Evolutionary conservation across 1,140 invertebrate species (phyloP).

Genomic region (Thalassaphorura encarpata): DNA sequence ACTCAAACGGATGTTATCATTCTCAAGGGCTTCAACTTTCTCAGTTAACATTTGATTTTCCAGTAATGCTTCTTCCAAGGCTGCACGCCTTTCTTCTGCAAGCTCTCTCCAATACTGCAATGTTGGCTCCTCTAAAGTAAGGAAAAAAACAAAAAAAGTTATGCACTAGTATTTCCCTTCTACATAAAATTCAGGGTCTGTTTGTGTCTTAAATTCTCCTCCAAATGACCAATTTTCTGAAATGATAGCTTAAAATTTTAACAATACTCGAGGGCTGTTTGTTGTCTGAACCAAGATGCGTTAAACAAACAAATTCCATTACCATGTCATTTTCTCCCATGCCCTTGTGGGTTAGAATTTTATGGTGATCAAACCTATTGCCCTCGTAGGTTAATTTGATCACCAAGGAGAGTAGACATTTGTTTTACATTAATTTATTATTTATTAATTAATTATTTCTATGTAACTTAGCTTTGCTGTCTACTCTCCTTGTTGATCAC

Average conservation of each 20-base stretch:
- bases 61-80: constrained; percentile 1
- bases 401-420: no score
- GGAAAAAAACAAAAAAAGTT: background rate
- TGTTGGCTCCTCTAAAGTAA: constrained; percentile 1
- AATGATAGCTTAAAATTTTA: background rate
- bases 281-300: no score
- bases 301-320: no score
- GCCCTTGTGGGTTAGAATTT: no score
- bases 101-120: constrained; percentile 7
- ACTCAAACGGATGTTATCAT: background rate
- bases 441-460: no score
- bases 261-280: background rate
- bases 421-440: no score
- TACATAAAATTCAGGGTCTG: background rate
- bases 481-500: no score
- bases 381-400: no score
- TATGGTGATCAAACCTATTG: no score
- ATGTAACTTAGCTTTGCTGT: no score
- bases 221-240: background rate
- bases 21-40: constrained; percentile 4
- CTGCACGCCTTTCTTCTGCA: constrained; percentile 2
- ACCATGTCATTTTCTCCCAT: no score
- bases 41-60: background rate
- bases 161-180: background rate
- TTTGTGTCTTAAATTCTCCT: background rate